Conservation (phyloP, 2,888 invertebrate species). For the Orchesellides sinensis region DNA sequence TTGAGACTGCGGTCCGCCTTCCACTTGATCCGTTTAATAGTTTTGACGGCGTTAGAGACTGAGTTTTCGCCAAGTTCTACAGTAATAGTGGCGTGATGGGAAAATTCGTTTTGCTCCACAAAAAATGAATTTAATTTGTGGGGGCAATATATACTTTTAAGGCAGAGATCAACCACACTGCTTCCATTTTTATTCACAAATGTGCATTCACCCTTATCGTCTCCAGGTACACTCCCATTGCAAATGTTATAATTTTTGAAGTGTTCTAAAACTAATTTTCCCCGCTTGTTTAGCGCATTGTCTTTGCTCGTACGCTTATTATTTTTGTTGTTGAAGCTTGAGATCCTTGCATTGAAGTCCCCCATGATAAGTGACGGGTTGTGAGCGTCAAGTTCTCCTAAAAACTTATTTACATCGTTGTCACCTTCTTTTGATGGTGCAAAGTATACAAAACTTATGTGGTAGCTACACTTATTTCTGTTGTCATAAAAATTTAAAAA, state of each 20-base stretch:
- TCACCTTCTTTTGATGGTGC: not conserved
- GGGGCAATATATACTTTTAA: not conserved
- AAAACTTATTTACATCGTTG: not conserved
- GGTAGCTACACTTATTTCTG: not conserved
- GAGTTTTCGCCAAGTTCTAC: not conserved
- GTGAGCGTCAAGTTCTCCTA: not conserved
- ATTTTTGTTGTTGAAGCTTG: too few relatives aligned
- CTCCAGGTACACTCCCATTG: not conserved
- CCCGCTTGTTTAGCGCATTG: not conserved
- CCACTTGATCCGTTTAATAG: constrained; percentile 23
- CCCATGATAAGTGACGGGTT: not conserved
- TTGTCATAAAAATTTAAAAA: not conserved
- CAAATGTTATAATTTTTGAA: not conserved
- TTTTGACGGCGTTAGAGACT: not conserved
- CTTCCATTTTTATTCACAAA: constrained; percentile 16
- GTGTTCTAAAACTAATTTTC: not conserved
- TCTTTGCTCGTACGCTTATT: not conserved
- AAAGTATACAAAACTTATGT: not conserved
- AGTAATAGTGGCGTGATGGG: not conserved
- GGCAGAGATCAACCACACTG: constrained; percentile 22
- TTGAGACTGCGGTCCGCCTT: not conserved
- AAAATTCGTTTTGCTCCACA: not conserved
- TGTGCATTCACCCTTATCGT: not conserved
- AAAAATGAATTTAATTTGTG: not conserved
- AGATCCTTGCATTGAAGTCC: constrained; percentile 17